Percentiles rank a stretch among this genome's conserved stretches.
Evolutionary conservation across 2,113 vertebrate species (phyloP).

Genomic region (Chaetodon trifascialis): DNA sequence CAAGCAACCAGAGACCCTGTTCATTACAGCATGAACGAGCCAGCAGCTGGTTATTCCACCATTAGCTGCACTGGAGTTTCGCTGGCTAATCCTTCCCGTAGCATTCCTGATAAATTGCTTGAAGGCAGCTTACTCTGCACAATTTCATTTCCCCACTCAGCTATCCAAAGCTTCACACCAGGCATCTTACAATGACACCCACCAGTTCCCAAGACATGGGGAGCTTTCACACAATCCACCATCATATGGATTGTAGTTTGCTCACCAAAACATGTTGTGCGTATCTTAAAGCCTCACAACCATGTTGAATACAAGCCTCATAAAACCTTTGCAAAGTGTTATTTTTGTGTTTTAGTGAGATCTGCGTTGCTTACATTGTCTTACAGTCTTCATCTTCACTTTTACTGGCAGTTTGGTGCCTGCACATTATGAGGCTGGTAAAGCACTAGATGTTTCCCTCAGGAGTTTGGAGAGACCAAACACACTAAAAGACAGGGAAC

Average conservation of each 20-base stretch:
- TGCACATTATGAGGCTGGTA: too few relatives aligned
- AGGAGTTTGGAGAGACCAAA: background rate
- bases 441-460: too few relatives aligned
- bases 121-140: conserved; percentile 57
- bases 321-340: background rate
- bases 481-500: too few relatives aligned
- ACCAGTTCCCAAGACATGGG: background rate
- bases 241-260: background rate
- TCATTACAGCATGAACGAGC: conserved; percentile 47
- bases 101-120: conserved; percentile 55
- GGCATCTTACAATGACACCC: conserved; percentile 28
- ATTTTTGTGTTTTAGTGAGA: too few relatives aligned
- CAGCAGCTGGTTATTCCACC: conserved; percentile 56
- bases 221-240: conserved; percentile 13
- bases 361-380: too few relatives aligned
- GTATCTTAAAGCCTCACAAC: background rate
- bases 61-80: conserved; percentile 32
- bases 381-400: background rate
- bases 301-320: background rate
- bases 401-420: background rate
- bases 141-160: conserved; percentile 50
- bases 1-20: conserved; percentile 3
- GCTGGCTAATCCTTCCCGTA: conserved; percentile 54
- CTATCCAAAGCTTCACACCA: conserved; percentile 33
- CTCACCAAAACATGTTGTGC: background rate